Percentiles rank a stretch among this genome's conserved stretches.
Evolutionary conservation across 53 echinoderm and acorn worm genomes (phyloP).

Genomic region (Arbacia lixula): DNA sequence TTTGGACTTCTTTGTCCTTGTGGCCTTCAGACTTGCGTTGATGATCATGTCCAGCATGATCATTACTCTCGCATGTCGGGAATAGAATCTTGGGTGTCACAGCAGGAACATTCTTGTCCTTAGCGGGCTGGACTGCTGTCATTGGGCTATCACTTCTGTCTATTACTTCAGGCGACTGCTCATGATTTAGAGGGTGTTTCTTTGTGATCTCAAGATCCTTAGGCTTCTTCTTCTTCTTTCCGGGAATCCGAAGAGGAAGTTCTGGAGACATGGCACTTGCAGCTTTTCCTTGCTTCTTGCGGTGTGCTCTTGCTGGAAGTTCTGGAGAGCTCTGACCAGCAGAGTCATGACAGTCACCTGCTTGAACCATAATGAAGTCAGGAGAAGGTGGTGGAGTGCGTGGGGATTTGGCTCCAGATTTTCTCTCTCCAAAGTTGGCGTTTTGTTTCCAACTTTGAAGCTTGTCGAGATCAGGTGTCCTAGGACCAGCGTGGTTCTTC

Average conservation of each 20-base stretch:
- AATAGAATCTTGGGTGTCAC: too few species aligned
- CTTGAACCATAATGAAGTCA: neutral
- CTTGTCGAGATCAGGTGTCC: neutral
- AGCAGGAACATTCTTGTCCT: too few species aligned
- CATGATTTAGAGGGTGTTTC: neutral
- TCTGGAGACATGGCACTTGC: constrained; percentile 16
- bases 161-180: too few species aligned
- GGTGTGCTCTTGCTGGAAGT: constrained; percentile 9
- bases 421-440: neutral
- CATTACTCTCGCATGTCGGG: too few species aligned
- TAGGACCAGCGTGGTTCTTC: neutral
- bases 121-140: too few species aligned
- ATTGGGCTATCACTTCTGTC: too few species aligned
- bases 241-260: neutral
- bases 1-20: too few species aligned
- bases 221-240: neutral
- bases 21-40: too few species aligned
- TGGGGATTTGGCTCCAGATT: neutral
- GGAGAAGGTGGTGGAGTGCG: neutral
- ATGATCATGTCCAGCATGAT: too few species aligned
- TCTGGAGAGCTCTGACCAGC: constrained; percentile 49
- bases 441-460: neutral
- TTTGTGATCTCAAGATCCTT: neutral
- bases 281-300: constrained; percentile 22
- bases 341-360: constrained; percentile 22